Conservation (phyloP, 2,113 vertebrate genomes). For the Solea senegalensis region DNA sequence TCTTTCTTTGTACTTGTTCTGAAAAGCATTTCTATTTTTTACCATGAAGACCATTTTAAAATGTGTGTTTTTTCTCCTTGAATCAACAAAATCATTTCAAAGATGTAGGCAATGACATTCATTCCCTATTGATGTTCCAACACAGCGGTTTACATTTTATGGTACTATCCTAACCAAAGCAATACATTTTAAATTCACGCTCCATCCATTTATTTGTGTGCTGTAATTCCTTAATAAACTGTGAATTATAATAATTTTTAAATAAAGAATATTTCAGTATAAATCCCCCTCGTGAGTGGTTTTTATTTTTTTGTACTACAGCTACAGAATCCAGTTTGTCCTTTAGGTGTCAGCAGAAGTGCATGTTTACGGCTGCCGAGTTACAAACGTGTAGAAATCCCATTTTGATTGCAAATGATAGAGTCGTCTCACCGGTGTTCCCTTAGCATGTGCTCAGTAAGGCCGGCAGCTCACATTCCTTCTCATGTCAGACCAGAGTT, state of each 20-base stretch:
- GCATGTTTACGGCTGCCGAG: constrained; percentile 21
- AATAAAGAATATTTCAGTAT: constrained; percentile 66
- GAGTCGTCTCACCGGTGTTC: neutral
- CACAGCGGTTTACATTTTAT: constrained; percentile 41
- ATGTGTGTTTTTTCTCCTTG: constrained; percentile 24
- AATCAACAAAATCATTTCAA: constrained; percentile 13
- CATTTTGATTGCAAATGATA: constrained; percentile 2
- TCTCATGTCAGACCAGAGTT: constrained; percentile 34
- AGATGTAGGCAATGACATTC: constrained; percentile 1
- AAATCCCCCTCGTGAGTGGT: neutral
- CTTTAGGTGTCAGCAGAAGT: constrained; percentile 81
- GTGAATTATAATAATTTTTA: constrained; percentile 76
- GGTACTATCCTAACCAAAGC: constrained; percentile 70
- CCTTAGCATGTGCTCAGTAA: neutral
- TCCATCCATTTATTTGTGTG: constrained; percentile 55
- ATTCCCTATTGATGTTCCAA: constrained; percentile 19
- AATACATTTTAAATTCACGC: constrained; percentile 42
- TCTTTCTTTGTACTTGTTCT: constrained; percentile 22
- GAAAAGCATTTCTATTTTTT: constrained; percentile 25
- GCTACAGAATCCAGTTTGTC: constrained; percentile 63
- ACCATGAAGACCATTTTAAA: constrained; percentile 2
- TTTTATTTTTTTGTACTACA: neutral
- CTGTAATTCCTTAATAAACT: constrained; percentile 69
- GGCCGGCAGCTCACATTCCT: constrained; percentile 32
- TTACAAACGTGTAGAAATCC: constrained; percentile 11